Evolutionary conservation across 1,140 invertebrate species (phyloP), one percentile per base, ranked within the genome.

Genomic region (Platyscapa corneri): DNA sequence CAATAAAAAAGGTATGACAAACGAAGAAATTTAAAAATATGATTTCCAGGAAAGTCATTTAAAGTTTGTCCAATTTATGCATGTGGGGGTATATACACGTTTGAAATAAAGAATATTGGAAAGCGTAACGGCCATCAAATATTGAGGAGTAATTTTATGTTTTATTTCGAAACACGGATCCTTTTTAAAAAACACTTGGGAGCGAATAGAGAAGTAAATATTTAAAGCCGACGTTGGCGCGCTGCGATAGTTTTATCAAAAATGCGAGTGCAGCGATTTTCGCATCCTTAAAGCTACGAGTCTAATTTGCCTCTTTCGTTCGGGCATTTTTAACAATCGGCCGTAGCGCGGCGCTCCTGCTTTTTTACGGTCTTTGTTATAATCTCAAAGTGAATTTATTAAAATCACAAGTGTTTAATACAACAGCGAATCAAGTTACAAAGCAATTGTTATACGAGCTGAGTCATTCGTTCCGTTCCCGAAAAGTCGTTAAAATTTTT

Each of bases 21-120:
- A 42, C 20, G n/a, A 56, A 42, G 32, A 80, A 79, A 74, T 74
- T 30, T 75, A n/a, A 60, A 85, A 85, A 85, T 46, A 56, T 53
- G 76, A 79, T 84, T 79, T 60, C 0, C 37, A 78, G 32, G 32
- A 78, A 78, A 77, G 34, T 64, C 1, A 64, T 64, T 64, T 27
- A 1, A 30, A 64, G 60, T 30, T 64, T 23, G 5, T 7, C n/a
- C 32, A 32, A 67, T n/a, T n/a, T n/a, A n/a, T n/a, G n/a, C n/a
- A 6, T 67, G 34, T 67, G 6, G 1, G 65, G 18, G 37, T 75
- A 75, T 23, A 83, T 49, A 70, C 39, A 75, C 30, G 30, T n/a
- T 60, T 60, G 32, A n/a, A n/a, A n/a, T n/a, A n/a, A n/a, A n/a
- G n/a, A n/a, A n/a, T n/a, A n/a, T n/a, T n/a, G n/a, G n/a, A n/a